phyloP scores from a whole-genome alignment of 2,797 vertebrate genomes.

The Cossypha heuglini region DNA sequence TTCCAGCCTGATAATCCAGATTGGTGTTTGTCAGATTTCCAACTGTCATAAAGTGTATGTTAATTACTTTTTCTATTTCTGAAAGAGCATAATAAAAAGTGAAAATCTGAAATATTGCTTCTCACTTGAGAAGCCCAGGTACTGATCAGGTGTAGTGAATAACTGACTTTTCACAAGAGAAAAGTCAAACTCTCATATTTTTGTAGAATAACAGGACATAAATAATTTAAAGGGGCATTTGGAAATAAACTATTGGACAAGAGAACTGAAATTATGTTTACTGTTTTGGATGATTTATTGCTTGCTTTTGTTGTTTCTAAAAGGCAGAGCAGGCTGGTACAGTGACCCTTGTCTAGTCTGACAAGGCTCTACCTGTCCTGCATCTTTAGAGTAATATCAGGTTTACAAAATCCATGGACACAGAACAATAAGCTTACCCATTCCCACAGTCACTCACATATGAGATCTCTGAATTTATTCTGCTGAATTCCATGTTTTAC shows the following conservation, averaged over 20 bases:
- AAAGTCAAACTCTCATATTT: neutral
- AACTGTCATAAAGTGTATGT: neutral
- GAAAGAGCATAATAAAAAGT: neutral
- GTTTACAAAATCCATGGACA: neutral
- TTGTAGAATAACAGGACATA: neutral
- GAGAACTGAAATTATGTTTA: neutral
- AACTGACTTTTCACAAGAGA: neutral
- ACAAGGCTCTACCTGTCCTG: neutral
- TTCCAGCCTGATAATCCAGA: neutral
- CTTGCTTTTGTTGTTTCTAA: neutral
- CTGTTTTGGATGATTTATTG: slow-evolving; percentile 24
- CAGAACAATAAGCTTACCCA: neutral
- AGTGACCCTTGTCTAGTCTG: neutral
- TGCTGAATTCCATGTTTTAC: neutral
- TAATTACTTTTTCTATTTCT: neutral
- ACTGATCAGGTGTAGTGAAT: neutral
- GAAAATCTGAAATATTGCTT: neutral
- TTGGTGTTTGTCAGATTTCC: neutral
- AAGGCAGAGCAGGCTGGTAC: neutral
- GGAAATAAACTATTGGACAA: slow-evolving; percentile 26
- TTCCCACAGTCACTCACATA: neutral
- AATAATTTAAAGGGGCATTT: slow-evolving; percentile 15
- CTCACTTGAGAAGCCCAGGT: neutral
- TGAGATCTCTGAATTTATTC: neutral
- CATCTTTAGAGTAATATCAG: neutral